A percentile compares a stretch with the other conserved stretches of the same genome.
Evolutionary conservation across 2,113 vertebrate species (phyloP).

Genomic region (Hiodon alosoides): DNA sequence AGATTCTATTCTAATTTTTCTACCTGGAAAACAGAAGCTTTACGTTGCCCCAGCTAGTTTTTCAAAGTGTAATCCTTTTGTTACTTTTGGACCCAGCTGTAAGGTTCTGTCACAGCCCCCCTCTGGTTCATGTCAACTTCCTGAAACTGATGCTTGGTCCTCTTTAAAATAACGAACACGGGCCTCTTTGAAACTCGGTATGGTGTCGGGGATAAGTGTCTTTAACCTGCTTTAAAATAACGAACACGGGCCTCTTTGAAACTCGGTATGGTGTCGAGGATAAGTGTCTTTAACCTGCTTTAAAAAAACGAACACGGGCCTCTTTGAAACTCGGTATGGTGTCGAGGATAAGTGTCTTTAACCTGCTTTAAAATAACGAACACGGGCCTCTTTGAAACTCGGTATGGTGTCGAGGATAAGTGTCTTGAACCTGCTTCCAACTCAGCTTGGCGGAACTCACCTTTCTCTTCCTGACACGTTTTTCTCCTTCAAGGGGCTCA

Average conservation of each 20-base stretch:
- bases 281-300: background rate
- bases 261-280: background rate
- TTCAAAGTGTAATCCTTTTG: too few relatives aligned
- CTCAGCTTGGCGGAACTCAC: background rate
- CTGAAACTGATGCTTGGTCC: background rate
- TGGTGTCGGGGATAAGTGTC: background rate
- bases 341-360: background rate
- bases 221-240: background rate
- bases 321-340: background rate
- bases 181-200: conserved; percentile 1
- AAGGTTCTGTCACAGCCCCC: too few relatives aligned
- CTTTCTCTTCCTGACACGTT: background rate
- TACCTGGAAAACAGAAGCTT: too few relatives aligned
- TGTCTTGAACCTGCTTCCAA: background rate
- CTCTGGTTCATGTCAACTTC: too few relatives aligned
- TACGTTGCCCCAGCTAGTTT: too few relatives aligned
- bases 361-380: too few relatives aligned
- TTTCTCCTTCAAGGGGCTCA: background rate
- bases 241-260: background rate
- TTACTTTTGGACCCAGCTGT: too few relatives aligned
- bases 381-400: background rate
- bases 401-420: background rate
- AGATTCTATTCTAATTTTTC: too few relatives aligned
- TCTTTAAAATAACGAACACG: background rate
- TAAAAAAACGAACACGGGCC: background rate